phyloP scores from a whole-genome alignment of 2,113 vertebrate genomes.

The Amazona guildingii region DNA sequence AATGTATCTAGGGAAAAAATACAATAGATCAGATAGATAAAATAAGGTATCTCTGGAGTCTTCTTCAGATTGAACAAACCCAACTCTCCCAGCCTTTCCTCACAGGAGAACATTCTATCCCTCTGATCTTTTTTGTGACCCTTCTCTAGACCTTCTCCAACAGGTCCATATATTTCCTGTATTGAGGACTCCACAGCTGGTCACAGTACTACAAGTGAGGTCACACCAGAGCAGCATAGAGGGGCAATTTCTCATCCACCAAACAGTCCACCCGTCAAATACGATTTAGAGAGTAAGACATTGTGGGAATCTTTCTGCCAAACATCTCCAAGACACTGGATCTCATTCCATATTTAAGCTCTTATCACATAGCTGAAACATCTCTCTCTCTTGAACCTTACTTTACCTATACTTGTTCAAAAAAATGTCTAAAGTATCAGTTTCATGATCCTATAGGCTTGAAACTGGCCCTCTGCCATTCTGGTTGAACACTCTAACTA shows the following conservation, averaged over 20 bases:
- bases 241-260: background rate
- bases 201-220: background rate
- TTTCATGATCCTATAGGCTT: background rate
- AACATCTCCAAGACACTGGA: background rate
- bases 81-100: background rate
- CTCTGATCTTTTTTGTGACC: background rate
- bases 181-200: background rate
- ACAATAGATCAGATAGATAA: background rate
- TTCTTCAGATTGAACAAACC: background rate
- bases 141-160: background rate
- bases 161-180: background rate
- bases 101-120: background rate
- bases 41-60: background rate
- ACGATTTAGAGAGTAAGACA: background rate
- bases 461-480: background rate
- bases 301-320: background rate
- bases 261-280: background rate
- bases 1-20: background rate
- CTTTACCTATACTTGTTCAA: background rate
- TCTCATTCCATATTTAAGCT: background rate
- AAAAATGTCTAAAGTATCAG: background rate
- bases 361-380: background rate
- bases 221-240: background rate
- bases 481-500: background rate
- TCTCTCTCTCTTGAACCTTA: background rate